A percentile compares a stretch with the other conserved stretches of the same genome.
These are phyloP conservation scores for Dendroctonus ponderosae DNA, from an alignment of 1,140 invertebrate species.

Conservation along the genomic window DNA sequence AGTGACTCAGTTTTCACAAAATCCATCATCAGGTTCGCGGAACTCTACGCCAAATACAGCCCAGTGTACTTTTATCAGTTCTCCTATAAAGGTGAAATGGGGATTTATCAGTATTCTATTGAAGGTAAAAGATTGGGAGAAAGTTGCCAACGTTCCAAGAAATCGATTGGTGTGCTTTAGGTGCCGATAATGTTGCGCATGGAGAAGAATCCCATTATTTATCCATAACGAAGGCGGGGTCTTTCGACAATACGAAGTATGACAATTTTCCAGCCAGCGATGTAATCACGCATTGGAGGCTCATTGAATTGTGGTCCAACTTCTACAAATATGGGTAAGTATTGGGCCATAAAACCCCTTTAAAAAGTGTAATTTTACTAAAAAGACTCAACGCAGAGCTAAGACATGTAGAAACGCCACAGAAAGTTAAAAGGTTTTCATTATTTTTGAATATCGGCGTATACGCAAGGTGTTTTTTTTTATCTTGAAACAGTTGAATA, in stretches of 20 bases:
- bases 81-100: constrained; percentile 29
- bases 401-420: not conserved
- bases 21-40: constrained; percentile 26
- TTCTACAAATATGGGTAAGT: constrained; percentile 24
- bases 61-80: constrained; percentile 33
- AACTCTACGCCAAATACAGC: constrained; percentile 16
- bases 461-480: no score
- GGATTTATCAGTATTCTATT: constrained; percentile 17
- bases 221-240: constrained; percentile 7
- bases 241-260: constrained; percentile 23
- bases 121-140: constrained; percentile 12
- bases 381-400: not conserved
- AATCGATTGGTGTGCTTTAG: not conserved
- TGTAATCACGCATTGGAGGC: constrained; percentile 18
- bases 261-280: constrained; percentile 17
- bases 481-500: no score
- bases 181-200: constrained; percentile 21
- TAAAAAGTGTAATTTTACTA: no score
- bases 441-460: no score
- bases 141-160: not conserved
- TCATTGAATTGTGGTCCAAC: constrained; percentile 22
- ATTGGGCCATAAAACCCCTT: not conserved
- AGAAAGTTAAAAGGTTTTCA: no score
- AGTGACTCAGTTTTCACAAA: constrained; percentile 24
- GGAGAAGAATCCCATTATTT: constrained; percentile 22